Evolutionary conservation across 2,113 vertebrate species (phyloP).

Genomic region (Myotis davidii): DNA sequence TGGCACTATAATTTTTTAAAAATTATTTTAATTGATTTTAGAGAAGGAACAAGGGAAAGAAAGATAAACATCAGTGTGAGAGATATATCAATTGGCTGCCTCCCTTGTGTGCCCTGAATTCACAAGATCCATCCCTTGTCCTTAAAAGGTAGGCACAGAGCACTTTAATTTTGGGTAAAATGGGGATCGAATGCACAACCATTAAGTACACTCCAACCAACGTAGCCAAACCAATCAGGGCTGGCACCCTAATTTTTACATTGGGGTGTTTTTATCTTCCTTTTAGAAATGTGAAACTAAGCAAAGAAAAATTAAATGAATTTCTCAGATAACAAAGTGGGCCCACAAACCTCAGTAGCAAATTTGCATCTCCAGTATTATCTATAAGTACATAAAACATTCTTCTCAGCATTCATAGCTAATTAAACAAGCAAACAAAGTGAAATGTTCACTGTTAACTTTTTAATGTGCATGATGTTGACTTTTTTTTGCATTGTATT

Average conservation of each 20-base stretch:
- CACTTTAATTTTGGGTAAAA: conserved; percentile 59
- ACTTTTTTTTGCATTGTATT: conserved; percentile 59
- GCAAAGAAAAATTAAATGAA: conserved; percentile 19
- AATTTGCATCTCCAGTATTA: background rate
- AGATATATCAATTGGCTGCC: background rate
- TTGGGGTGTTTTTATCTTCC: background rate
- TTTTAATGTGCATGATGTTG: conserved; percentile 13
- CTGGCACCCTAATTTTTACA: background rate
- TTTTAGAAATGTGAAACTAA: conserved; percentile 30
- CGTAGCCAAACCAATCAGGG: background rate
- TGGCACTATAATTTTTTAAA: background rate
- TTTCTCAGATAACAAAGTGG: conserved; percentile 1
- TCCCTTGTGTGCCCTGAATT: conserved; percentile 71
- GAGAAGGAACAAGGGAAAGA: background rate
- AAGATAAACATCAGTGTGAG: background rate
- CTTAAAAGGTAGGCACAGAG: conserved; percentile 89
- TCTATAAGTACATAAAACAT: background rate
- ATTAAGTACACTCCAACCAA: background rate
- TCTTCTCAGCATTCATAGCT: conserved; percentile 24
- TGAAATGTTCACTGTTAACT: conserved; percentile 13
- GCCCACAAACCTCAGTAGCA: background rate
- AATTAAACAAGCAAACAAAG: background rate
- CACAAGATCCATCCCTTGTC: conserved; percentile 85
- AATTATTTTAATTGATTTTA: background rate
- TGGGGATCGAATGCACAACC: background rate